Conservation (phyloP, 2,888 invertebrate genomes). For the Harpalus rubripes region DNA sequence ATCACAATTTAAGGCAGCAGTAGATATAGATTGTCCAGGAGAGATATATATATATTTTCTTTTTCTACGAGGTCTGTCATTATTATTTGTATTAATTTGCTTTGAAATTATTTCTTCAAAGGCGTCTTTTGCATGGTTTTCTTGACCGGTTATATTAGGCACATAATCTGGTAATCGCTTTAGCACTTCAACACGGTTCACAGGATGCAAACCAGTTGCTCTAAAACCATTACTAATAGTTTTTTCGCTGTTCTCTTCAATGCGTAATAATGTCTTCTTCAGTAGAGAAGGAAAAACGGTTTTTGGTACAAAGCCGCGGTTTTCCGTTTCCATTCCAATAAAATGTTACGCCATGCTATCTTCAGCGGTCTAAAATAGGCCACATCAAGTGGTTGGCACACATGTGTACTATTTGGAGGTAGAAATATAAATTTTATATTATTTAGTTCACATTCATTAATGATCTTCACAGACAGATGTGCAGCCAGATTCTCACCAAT, state of each 20-base stretch:
- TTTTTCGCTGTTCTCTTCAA: not conserved
- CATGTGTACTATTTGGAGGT: constrained; percentile 71
- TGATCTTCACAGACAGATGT: constrained; percentile 70
- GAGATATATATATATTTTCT: too few species aligned
- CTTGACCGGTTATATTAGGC: not conserved
- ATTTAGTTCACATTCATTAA: constrained; percentile 71
- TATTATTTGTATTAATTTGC: not conserved
- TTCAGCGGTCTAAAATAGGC: constrained; percentile 70
- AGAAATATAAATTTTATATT: constrained; percentile 72
- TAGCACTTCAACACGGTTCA: not conserved
- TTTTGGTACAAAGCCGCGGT: not conserved
- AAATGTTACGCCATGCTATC: constrained; percentile 66
- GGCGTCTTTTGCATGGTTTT: not conserved
- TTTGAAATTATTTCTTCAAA: constrained; percentile 3
- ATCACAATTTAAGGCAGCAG: too few species aligned
- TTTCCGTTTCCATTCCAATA: not conserved
- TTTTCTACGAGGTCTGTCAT: too few species aligned
- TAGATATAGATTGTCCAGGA: too few species aligned
- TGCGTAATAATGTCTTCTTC: constrained; percentile 1
- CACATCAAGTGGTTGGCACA: constrained; percentile 71
- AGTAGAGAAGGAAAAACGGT: not conserved
- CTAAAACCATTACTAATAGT: constrained; percentile 6
- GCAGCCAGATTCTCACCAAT: constrained; percentile 73
- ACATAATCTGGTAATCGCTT: constrained; percentile 15
- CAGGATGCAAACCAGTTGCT: constrained; percentile 17